These are phyloP conservation scores for Pheucticus melanocephalus DNA, from an alignment of 2,113 vertebrate genomes.

Conservation along the genomic window DNA sequence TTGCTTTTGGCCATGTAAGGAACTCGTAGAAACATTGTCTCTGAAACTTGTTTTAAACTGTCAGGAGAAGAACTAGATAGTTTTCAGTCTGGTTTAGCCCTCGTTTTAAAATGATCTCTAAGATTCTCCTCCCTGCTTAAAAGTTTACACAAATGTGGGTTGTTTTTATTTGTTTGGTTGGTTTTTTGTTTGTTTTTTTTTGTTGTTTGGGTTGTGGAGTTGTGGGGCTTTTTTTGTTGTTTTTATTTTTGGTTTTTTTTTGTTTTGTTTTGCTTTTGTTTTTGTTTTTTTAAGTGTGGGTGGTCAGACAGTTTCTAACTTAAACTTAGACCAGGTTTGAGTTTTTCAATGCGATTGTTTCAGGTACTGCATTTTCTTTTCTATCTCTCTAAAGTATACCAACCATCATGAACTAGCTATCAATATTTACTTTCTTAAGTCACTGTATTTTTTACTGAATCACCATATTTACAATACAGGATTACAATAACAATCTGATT, in stretches of 20 bases:
- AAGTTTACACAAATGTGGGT: neutral
- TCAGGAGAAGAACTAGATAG: neutral
- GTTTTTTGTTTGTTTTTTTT: neutral
- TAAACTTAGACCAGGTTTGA: neutral
- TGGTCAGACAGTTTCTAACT: neutral
- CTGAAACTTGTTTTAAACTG: neutral
- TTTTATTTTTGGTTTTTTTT: too few relatives aligned
- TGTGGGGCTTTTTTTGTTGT: neutral
- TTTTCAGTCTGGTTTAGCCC: neutral
- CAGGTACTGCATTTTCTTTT: constrained; percentile 42
- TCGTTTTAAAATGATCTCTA: neutral
- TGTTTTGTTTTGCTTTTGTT: neutral
- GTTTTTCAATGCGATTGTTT: neutral
- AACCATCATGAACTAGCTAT: constrained; percentile 1
- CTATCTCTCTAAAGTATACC: neutral
- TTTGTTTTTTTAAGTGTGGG: neutral
- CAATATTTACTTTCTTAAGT: constrained; percentile 53
- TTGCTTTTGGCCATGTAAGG: neutral
- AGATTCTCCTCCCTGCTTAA: neutral
- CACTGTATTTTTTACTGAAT: constrained; percentile 6
- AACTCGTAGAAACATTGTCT: neutral
- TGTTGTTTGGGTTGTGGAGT: neutral
- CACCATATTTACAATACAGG: neutral
- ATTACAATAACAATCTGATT: constrained; percentile 21
- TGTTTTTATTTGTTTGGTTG: neutral